These are phyloP conservation scores for Mormyrus hasselquistii DNA, from an alignment of 2,797 vertebrate genomes.

Conservation along the genomic window DNA sequence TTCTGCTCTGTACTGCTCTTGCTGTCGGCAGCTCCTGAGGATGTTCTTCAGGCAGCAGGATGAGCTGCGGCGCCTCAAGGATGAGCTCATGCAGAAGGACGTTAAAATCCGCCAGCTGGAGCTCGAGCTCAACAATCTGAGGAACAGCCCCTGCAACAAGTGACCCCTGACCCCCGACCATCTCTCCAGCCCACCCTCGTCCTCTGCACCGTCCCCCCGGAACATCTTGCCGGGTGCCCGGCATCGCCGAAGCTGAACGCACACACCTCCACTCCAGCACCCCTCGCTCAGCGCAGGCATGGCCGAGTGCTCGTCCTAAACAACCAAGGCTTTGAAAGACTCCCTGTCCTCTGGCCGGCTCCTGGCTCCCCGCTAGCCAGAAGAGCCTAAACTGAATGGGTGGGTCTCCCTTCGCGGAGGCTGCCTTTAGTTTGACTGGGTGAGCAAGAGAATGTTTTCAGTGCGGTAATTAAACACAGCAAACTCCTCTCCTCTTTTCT, in stretches of 20 bases:
- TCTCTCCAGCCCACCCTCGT: neutral
- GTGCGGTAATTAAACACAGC: neutral
- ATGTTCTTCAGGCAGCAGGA: conserved; percentile 99
- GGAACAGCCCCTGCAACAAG: conserved; percentile 84
- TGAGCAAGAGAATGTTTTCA: conserved; percentile 21
- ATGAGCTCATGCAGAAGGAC: conserved; percentile 84
- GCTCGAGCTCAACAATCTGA: conserved; percentile 90
- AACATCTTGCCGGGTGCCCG: conserved; percentile 32
- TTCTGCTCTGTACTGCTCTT: neutral
- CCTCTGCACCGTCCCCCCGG: neutral
- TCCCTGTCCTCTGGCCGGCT: conserved; percentile 26
- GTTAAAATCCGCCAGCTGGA: conserved; percentile 89
- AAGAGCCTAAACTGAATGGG: conserved; percentile 22
- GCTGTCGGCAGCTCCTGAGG: conserved; percentile 73
- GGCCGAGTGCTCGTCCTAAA: neutral
- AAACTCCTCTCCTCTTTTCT: conserved; percentile 20
- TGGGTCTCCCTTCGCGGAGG: neutral
- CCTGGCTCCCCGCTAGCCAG: conserved; percentile 7
- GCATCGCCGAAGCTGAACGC: conserved; percentile 30
- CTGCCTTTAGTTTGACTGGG: conserved; percentile 17
- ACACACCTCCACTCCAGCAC: neutral
- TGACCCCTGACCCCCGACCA: conserved; percentile 58
- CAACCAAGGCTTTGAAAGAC: conserved; percentile 21
- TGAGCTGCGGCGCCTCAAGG: conserved; percentile 85
- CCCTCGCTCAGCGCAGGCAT: neutral